Conservation (phyloP, 1,140 invertebrate genomes). For the Scaptodrosophila lebanonensis region DNA sequence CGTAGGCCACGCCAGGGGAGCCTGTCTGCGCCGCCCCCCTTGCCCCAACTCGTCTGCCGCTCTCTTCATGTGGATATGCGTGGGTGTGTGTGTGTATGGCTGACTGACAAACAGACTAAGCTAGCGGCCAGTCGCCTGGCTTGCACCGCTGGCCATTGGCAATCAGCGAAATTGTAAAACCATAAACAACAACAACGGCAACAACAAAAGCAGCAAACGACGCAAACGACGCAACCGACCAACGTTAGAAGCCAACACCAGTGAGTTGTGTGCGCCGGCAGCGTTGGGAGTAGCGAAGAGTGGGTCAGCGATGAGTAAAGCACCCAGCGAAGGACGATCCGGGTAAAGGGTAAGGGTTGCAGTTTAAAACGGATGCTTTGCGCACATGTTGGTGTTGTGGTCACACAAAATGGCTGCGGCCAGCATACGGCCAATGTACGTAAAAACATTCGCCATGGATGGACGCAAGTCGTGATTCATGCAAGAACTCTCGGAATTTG, state of each 20-base stretch:
- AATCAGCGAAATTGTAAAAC: slow-evolving; percentile 68
- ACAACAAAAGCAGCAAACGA: no score
- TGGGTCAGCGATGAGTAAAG: slow-evolving; percentile 19
- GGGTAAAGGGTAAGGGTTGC: slow-evolving; percentile 5
- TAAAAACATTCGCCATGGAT: slow-evolving; percentile 32
- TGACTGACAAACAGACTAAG: slow-evolving; percentile 36
- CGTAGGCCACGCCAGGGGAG: slow-evolving; percentile 6
- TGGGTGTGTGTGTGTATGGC: slow-evolving; percentile 16
- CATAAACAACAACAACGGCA: slow-evolving; percentile 55
- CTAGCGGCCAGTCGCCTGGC: slow-evolving; percentile 7
- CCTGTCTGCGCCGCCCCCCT: no score
- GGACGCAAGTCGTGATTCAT: no score
- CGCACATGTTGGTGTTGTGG: slow-evolving; percentile 10
- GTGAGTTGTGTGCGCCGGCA: background rate
- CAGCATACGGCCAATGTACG: slow-evolving; percentile 6
- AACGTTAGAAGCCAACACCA: slow-evolving; percentile 22
- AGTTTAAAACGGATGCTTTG: no score
- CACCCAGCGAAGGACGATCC: slow-evolving; percentile 21
- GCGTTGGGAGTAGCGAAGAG: background rate
- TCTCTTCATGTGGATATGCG: background rate
- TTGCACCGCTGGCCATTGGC: slow-evolving; percentile 49
- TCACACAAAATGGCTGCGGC: slow-evolving; percentile 19
- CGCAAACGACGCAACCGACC: slow-evolving; percentile 10
- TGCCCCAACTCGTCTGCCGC: background rate
- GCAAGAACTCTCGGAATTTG: no score